A percentile compares a stretch with the other conserved stretches of the same genome.
Conservation (phyloP, 1,140 invertebrate genomes). For the Pantala flavescens region DNA sequence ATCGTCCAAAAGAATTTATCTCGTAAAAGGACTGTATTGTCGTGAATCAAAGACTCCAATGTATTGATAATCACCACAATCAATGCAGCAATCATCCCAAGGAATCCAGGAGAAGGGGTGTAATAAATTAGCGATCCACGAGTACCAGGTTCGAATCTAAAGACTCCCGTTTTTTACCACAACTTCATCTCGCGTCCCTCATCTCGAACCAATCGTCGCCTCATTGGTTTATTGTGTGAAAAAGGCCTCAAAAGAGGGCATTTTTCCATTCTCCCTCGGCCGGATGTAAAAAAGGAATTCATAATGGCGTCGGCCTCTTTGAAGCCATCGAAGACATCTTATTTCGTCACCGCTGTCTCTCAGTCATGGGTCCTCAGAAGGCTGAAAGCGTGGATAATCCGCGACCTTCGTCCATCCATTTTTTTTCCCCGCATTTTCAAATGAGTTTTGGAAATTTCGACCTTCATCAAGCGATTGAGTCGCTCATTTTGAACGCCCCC, state of each 20-base stretch:
- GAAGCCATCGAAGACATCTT: background rate
- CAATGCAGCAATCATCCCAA: too few species aligned
- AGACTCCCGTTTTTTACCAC: too few species aligned
- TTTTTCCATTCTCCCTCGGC: background rate
- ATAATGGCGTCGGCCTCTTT: background rate
- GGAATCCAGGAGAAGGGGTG: too few species aligned
- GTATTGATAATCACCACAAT: too few species aligned
- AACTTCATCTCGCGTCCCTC: background rate
- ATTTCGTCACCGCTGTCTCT: slow-evolving; percentile 3
- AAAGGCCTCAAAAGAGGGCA: background rate
- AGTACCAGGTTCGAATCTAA: too few species aligned
- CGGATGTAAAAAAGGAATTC: background rate
- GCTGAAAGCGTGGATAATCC: background rate
- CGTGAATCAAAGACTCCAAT: too few species aligned
- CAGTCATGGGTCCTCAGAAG: background rate
- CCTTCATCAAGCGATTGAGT: background rate
- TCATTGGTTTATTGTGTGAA: background rate
- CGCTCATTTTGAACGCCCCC: too few species aligned
- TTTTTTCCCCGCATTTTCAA: background rate
- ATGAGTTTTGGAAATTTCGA: background rate
- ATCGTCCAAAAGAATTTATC: too few species aligned
- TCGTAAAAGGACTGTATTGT: too few species aligned
- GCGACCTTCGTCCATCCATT: background rate
- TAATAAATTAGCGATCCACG: too few species aligned
- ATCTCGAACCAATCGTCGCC: background rate